Percentiles rank a stretch among this genome's conserved stretches.
These are phyloP conservation scores for Drosophila punjabiensis DNA, from an alignment of 1,140 invertebrate species.

Conservation along the genomic window DNA sequence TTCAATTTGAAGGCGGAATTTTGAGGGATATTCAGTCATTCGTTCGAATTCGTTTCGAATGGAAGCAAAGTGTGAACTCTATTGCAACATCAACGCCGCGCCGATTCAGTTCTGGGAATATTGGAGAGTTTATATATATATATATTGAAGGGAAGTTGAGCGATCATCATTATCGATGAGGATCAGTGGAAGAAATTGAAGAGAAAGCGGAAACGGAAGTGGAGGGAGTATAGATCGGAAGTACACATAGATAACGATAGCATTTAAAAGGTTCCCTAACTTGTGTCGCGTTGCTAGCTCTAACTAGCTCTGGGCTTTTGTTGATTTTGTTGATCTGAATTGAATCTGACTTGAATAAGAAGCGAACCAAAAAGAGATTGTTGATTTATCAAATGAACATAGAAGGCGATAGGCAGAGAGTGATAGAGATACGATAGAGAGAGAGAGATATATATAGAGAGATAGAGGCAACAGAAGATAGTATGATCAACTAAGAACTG, in stretches of 20 bases:
- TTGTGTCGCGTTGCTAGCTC: conserved; percentile 44
- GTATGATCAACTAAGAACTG: conserved; percentile 79
- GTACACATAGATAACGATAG: conserved; percentile 82
- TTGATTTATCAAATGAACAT: conserved; percentile 46
- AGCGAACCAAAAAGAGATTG: conserved; percentile 61
- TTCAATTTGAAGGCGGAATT: conserved; percentile 20
- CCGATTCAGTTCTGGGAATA: conserved; percentile 36
- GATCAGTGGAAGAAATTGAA: conserved; percentile 31
- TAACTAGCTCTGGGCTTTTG: conserved; percentile 31
- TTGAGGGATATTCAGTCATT: not conserved
- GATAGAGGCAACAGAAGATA: conserved; percentile 72
- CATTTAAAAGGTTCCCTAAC: conserved; percentile 80
- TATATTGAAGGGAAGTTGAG: conserved; percentile 61
- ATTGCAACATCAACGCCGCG: conserved; percentile 46
- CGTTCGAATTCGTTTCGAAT: conserved; percentile 13
- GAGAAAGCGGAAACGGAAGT: conserved; percentile 46
- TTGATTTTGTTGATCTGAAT: conserved; percentile 36
- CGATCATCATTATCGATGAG: conserved; percentile 33
- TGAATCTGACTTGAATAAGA: conserved; percentile 39
- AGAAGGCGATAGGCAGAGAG: conserved; percentile 54
- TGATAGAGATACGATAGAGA: conserved; percentile 48
- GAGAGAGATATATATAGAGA: conserved; percentile 47
- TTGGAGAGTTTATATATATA: conserved; percentile 28
- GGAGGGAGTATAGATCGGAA: conserved; percentile 41
- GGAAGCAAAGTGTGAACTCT: conserved; percentile 19